Evolutionary conservation across 2,888 invertebrate species (phyloP).

Genomic region (Eutolmus rufibarbis): DNA sequence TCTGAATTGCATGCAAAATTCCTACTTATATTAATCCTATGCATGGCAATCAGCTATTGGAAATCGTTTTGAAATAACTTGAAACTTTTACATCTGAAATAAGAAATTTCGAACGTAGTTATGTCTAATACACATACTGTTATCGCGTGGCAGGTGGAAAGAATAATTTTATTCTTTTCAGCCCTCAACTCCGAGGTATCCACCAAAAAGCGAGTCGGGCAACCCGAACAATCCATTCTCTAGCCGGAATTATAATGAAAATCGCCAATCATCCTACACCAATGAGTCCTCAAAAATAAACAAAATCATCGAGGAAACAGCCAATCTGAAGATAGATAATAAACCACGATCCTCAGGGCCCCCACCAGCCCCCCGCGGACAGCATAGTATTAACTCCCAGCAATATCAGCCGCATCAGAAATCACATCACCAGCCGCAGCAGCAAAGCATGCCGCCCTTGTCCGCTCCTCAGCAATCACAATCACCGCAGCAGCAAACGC

Average conservation of each 20-base stretch:
- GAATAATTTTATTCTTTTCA: background rate
- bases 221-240: slow-evolving; percentile 45
- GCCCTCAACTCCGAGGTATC: background rate
- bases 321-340: slow-evolving; percentile 55
- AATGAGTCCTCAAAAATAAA: slow-evolving; percentile 49
- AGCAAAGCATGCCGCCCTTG: slow-evolving; percentile 50
- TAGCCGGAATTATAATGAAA: slow-evolving; percentile 47
- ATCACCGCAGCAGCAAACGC: slow-evolving; percentile 48
- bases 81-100: too few relatives aligned
- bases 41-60: too few relatives aligned
- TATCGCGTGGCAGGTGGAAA: background rate
- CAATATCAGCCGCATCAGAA: slow-evolving; percentile 55
- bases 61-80: too few relatives aligned
- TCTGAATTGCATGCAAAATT: too few relatives aligned
- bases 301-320: slow-evolving; percentile 53
- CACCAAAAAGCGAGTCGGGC: slow-evolving; percentile 45
- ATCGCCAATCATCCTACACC: slow-evolving; percentile 47
- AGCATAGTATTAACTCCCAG: slow-evolving; percentile 26
- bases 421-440: slow-evolving; percentile 54
- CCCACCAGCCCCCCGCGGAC: slow-evolving; percentile 48
- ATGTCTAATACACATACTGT: too few relatives aligned
- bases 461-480: slow-evolving; percentile 47
- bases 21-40: too few relatives aligned
- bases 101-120: too few relatives aligned
- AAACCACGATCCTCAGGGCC: slow-evolving; percentile 46